Percentiles rank a stretch among this genome's conserved stretches.
These are phyloP conservation scores for Nyctereutes procyonoides DNA, from an alignment of 2,113 vertebrate species.

Conservation along the genomic window DNA sequence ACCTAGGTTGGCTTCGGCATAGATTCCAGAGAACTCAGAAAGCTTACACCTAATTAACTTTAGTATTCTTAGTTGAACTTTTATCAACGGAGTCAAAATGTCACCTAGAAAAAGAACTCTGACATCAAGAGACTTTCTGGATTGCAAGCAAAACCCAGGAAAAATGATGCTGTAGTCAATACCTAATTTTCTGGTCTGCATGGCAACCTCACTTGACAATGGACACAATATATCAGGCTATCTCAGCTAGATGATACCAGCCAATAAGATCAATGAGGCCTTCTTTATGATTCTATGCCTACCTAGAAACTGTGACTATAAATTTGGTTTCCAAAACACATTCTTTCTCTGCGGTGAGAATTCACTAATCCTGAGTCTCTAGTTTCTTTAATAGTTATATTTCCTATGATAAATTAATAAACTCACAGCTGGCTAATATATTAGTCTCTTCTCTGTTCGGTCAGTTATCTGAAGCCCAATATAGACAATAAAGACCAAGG, in stretches of 20 bases:
- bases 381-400: neutral
- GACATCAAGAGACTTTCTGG: neutral
- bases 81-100: constrained; percentile 10
- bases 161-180: neutral
- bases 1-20: neutral
- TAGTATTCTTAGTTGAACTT: neutral
- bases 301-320: neutral
- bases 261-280: neutral
- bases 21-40: neutral
- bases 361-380: neutral
- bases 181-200: constrained; percentile 17
- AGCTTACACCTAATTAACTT: neutral
- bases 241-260: neutral
- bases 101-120: neutral
- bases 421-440: neutral
- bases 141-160: constrained; percentile 5
- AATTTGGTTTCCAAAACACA: neutral
- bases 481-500: neutral
- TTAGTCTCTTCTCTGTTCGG: neutral
- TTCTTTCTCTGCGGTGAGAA: neutral
- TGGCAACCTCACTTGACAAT: neutral
- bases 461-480: neutral
- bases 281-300: neutral
- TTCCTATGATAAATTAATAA: neutral
- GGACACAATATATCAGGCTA: neutral